Conservation (phyloP, 2,888 invertebrate genomes). For the Euzetes globulus region DNA sequence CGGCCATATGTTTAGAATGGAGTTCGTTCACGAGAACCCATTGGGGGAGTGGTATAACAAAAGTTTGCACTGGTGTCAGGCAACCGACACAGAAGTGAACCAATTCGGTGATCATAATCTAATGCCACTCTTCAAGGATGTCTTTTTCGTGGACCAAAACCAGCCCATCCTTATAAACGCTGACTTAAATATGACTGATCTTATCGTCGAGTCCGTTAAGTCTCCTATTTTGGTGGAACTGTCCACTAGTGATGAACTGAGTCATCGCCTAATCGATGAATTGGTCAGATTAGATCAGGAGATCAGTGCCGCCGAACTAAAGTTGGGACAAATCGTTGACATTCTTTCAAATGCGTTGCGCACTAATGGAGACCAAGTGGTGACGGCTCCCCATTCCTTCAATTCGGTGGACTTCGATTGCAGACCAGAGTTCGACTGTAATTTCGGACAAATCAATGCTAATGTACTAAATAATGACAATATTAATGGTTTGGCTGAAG, state of each 20-base stretch:
- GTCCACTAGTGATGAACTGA: background rate
- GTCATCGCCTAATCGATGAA: background rate
- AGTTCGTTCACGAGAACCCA: slow-evolving; percentile 34
- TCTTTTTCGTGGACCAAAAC: slow-evolving; percentile 35
- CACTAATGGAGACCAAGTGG: slow-evolving; percentile 12
- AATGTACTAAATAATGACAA: slow-evolving; percentile 35
- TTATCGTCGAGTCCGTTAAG: background rate
- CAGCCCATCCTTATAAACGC: slow-evolving; percentile 37
- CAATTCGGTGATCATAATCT: background rate
- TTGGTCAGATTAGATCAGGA: background rate
- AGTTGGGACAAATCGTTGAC: background rate
- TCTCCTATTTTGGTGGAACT: background rate
- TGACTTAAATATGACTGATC: slow-evolving; percentile 35
- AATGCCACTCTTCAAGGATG: slow-evolving; percentile 19
- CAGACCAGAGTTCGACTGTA: slow-evolving; percentile 24
- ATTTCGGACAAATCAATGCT: slow-evolving; percentile 33
- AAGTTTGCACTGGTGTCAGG: slow-evolving; percentile 37
- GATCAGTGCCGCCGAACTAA: background rate
- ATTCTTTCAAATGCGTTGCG: background rate
- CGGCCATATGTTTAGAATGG: slow-evolving; percentile 34
- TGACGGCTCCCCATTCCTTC: slow-evolving; percentile 25
- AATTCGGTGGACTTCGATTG: slow-evolving; percentile 37
- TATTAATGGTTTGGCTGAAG: slow-evolving; percentile 33
- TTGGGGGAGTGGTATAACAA: slow-evolving; percentile 34
- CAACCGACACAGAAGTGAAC: background rate